Base-by-base conservation (phyloP, 37 sponge, comb jelly and placozoan genomes). In the Agelas oroides region DNA sequence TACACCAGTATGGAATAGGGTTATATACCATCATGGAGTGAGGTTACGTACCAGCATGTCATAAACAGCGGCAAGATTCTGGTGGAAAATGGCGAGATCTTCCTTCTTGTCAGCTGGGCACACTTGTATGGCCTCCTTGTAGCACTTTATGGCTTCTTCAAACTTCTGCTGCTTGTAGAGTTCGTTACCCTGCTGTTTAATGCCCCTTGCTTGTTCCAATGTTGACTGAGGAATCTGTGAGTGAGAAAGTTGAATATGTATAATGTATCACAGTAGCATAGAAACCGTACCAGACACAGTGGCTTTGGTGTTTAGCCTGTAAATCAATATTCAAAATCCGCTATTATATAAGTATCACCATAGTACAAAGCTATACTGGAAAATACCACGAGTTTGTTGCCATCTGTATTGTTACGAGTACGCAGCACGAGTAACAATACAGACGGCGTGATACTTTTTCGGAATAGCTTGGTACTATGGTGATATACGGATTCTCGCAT, bases 31-130 rank as follows among this genome's bases (percentile, higher is more conserved):
- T 46, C 46, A 8, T 46, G 46, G 46, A 46, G 8, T 46, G 46
- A 12, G 46, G 46, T 8, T 5, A 18, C 78, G 65, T 56, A 90
- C 91, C 85, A 84, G 78, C 30, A 30, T 27, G 21, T 85, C 89
- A 32, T 88, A 81, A 16, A 71, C 81, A 25, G 93, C 93, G 13
- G 90, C 89, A 58, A 93, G 81, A 79, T 93, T 93, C 72, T 93
- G 93, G 73, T 93, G 78, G 76, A 62, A 93, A 14, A 64, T 80
- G 24, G 93, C 86, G 0, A 81, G 63, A 24, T 88, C 86, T 18
- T 64, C 79, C 24, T 66, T 24, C 23, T 76, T 59, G 1, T 82
- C 83, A 0, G 30, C 74, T 23, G 90, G 86, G 77, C 93, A 86
- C 65, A 85, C 33, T 25, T 79, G 20, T 0, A 93, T 85, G 21